Percentiles rank a stretch among this genome's conserved stretches.
Evolutionary conservation across 30 jellyfish, hydroid and myxozoan species (phyloP).

Genomic region (Morbakka virulenta): DNA sequence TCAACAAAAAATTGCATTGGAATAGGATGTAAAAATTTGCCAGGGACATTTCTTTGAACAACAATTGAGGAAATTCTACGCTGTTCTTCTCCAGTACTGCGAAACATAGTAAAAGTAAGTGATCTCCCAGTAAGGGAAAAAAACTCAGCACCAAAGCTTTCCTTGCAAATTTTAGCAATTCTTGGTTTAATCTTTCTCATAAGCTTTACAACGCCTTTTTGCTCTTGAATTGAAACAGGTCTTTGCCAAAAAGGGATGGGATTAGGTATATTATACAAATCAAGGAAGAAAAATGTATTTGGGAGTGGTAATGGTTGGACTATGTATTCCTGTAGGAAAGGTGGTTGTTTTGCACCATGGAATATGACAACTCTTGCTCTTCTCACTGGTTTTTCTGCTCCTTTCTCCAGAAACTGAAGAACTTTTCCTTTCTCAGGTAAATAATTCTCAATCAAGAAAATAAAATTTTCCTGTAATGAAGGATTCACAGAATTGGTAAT

Average conservation of each 20-base stretch:
- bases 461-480: slow-evolving; percentile 35
- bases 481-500: slow-evolving; percentile 39
- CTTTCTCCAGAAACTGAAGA: slow-evolving; percentile 23
- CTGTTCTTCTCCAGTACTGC: neutral
- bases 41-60: neutral
- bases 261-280: neutral
- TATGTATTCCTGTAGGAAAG: slow-evolving; percentile 40
- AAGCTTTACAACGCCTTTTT: neutral
- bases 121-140: neutral
- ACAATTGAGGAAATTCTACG: neutral
- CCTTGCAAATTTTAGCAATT: neutral
- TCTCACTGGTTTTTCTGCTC: slow-evolving; percentile 53
- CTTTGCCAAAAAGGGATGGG: neutral
- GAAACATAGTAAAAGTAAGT: neutral
- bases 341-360: slow-evolving; percentile 21
- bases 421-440: slow-evolving; percentile 39
- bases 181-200: neutral
- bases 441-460: slow-evolving; percentile 40
- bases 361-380: slow-evolving; percentile 52
- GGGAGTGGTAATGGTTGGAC: slow-evolving; percentile 59
- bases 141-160: neutral
- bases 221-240: neutral
- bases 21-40: neutral
- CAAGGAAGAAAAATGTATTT: neutral
- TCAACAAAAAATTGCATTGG: neutral